Percentiles rank a stretch among this genome's conserved stretches.
Evolutionary conservation across 2,888 invertebrate genomes (phyloP).

Genomic region (Troides aeacus): DNA sequence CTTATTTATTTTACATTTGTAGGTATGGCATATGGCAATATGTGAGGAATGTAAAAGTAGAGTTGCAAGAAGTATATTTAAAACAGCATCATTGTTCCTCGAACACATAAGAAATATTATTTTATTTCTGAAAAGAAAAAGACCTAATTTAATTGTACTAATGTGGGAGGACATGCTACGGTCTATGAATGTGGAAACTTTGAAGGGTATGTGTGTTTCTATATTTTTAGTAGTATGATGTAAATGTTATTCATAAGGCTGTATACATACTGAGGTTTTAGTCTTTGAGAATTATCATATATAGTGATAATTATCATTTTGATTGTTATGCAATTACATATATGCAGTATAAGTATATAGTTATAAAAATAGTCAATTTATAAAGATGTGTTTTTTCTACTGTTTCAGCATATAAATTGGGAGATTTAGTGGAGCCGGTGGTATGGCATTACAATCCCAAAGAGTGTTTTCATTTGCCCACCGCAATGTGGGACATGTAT

Average conservation of each 20-base stretch:
- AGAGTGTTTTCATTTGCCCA: constrained; percentile 75
- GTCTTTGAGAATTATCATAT: too few species aligned
- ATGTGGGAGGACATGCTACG: constrained; percentile 96
- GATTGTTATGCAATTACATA: too few species aligned
- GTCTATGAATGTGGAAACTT: constrained; percentile 72
- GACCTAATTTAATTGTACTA: constrained; percentile 83
- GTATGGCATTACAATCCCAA: constrained; percentile 83
- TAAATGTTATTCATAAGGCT: neutral
- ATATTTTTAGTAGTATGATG: too few species aligned
- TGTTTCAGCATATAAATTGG: constrained; percentile 79
- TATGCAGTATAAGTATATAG: too few species aligned
- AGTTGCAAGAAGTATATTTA: constrained; percentile 67
- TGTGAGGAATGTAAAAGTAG: constrained; percentile 80
- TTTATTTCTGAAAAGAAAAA: constrained; percentile 79
- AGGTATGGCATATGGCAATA: constrained; percentile 87
- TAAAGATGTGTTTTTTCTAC: constrained; percentile 6
- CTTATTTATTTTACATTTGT: constrained; percentile 22
- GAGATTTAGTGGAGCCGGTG: constrained; percentile 83
- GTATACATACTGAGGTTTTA: neutral
- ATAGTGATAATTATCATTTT: too few species aligned
- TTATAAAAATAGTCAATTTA: too few species aligned
- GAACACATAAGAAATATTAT: constrained; percentile 84
- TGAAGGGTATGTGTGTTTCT: constrained; percentile 72
- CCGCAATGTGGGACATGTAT: constrained; percentile 83
- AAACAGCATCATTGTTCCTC: constrained; percentile 81